Conservation (phyloP, 1,140 invertebrate species). For the Neuroterus valhalla region DNA sequence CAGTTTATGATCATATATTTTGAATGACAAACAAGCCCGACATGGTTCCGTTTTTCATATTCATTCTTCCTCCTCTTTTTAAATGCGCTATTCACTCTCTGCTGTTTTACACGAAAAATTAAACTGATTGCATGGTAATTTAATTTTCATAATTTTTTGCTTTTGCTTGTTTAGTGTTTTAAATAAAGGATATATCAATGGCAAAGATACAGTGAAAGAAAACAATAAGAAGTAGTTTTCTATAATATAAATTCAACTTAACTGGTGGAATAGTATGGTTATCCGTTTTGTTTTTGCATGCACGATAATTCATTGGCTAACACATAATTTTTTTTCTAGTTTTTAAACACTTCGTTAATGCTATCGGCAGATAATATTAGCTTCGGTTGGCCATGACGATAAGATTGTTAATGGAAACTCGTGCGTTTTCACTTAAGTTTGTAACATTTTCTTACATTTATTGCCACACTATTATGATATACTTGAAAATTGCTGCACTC, state of each 20-base stretch:
- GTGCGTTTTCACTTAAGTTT: constrained; percentile 29
- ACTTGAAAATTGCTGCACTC: constrained; percentile 25
- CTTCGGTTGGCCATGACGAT: constrained; percentile 27
- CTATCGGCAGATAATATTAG: constrained; percentile 27
- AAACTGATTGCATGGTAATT: too few species aligned
- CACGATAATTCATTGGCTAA: constrained; percentile 27
- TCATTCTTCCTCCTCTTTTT: neutral
- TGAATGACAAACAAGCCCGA: constrained; percentile 45
- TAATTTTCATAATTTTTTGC: neutral
- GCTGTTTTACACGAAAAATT: too few species aligned
- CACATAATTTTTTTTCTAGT: constrained; percentile 28
- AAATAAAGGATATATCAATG: neutral
- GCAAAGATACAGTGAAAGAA: neutral
- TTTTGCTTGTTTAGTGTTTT: neutral
- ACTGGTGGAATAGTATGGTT: neutral
- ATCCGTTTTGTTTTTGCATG: constrained; percentile 10
- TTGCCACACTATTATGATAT: constrained; percentile 12
- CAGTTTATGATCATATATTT: constrained; percentile 40
- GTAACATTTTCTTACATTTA: constrained; percentile 30
- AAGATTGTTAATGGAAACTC: constrained; percentile 27
- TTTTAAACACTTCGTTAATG: constrained; percentile 31
- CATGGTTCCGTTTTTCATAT: neutral
- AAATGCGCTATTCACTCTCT: neutral
- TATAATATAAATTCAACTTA: neutral
- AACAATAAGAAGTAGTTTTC: constrained; percentile 22